These are phyloP conservation scores for Argynnis bischoffii DNA, from an alignment of 2,888 invertebrate species.

Conservation along the genomic window DNA sequence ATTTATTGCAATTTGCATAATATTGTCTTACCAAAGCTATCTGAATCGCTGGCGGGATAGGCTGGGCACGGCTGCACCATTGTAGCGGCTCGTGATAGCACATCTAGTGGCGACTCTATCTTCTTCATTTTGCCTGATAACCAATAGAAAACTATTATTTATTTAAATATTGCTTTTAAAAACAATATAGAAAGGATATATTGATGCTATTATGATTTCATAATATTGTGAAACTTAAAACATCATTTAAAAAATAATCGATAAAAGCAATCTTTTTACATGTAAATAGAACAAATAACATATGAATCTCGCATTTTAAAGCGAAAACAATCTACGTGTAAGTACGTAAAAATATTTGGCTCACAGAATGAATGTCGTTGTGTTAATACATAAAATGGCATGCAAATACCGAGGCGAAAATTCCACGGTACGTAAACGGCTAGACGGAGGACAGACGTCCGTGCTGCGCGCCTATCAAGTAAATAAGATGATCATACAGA, in stretches of 20 bases:
- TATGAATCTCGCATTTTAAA: slow-evolving; percentile 25
- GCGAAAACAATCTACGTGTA: slow-evolving; percentile 49
- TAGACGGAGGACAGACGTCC: slow-evolving; percentile 74
- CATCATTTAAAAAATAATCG: slow-evolving; percentile 4
- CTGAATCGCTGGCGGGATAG: slow-evolving; percentile 76
- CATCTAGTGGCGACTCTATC: slow-evolving; percentile 92
- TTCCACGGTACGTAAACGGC: slow-evolving; percentile 69
- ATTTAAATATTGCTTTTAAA: not conserved
- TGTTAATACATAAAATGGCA: slow-evolving; percentile 60
- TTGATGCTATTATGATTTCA: too few species aligned
- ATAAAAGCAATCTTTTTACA: slow-evolving; percentile 14
- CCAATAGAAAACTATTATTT: not conserved
- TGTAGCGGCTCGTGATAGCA: slow-evolving; percentile 93
- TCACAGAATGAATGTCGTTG: slow-evolving; percentile 60
- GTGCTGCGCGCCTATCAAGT: slow-evolving; percentile 42
- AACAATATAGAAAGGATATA: too few species aligned
- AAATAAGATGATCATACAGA: slow-evolving; percentile 50
- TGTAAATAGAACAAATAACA: slow-evolving; percentile 2
- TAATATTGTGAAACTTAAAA: not conserved
- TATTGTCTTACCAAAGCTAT: slow-evolving; percentile 77
- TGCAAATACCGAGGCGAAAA: slow-evolving; percentile 72
- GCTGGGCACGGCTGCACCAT: slow-evolving; percentile 90
- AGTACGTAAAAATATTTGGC: slow-evolving; percentile 66
- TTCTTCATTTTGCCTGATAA: slow-evolving; percentile 79
- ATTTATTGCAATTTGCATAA: not conserved